These are phyloP conservation scores for Erythrolamprus reginae DNA, from an alignment of 2,113 vertebrate genomes.

Conservation along the genomic window DNA sequence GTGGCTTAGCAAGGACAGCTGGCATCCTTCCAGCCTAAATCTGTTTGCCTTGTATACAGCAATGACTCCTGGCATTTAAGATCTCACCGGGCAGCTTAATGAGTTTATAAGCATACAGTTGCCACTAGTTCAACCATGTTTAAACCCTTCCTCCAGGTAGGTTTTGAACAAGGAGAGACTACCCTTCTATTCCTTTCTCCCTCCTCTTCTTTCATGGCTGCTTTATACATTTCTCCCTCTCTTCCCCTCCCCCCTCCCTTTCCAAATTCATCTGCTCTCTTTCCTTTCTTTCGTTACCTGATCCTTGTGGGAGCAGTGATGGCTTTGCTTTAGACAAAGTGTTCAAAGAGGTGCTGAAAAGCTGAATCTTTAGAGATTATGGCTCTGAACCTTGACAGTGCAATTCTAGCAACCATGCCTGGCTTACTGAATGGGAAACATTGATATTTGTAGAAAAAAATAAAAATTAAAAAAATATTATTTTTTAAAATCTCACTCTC, in stretches of 20 bases:
- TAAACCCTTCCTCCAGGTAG: not conserved
- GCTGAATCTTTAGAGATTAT: slow-evolving; percentile 72
- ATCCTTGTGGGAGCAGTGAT: slow-evolving; percentile 92
- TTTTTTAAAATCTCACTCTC: not conserved
- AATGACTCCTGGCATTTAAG: slow-evolving; percentile 72
- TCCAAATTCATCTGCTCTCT: slow-evolving; percentile 55
- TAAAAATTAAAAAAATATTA: too few relatives aligned
- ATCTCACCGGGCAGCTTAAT: slow-evolving; percentile 62
- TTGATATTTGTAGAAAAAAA: not conserved
- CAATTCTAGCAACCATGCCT: slow-evolving; percentile 68
- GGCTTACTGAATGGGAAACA: slow-evolving; percentile 39
- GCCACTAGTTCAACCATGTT: slow-evolving; percentile 39
- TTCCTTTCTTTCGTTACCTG: slow-evolving; percentile 74
- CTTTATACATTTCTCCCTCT: slow-evolving; percentile 63
- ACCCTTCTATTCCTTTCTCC: not conserved
- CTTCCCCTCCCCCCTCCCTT: slow-evolving; percentile 62
- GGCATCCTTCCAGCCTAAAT: slow-evolving; percentile 65
- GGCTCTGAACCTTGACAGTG: slow-evolving; percentile 55
- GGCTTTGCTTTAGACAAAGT: slow-evolving; percentile 84
- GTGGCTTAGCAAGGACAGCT: slow-evolving; percentile 63
- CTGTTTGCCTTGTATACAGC: slow-evolving; percentile 61
- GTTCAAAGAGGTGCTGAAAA: slow-evolving; percentile 91
- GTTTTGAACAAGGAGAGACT: not conserved
- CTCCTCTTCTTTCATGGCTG: slow-evolving; percentile 44
- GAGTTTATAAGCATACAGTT: slow-evolving; percentile 63